Evolutionary conservation across 2,113 vertebrate genomes (phyloP).

Genomic region (Poecilia latipinna): DNA sequence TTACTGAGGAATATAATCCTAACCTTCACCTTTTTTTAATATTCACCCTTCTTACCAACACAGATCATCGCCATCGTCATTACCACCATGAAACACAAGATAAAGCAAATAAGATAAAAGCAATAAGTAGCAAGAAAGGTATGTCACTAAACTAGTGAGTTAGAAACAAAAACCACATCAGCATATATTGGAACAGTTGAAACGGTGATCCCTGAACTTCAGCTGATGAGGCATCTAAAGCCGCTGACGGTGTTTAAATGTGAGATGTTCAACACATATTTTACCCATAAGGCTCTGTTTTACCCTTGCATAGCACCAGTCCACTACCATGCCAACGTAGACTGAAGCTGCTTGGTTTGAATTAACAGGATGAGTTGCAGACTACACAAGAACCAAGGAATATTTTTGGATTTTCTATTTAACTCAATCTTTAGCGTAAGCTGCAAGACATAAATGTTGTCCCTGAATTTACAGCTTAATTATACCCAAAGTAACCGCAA

Average conservation of each 20-base stretch:
- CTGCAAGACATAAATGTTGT: too few species aligned
- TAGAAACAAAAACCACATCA: background rate
- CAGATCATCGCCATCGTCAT: too few species aligned
- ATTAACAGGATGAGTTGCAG: background rate
- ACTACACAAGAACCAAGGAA: background rate
- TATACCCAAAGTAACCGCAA: background rate
- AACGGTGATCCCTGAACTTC: background rate
- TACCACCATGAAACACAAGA: too few species aligned
- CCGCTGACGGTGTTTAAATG: background rate
- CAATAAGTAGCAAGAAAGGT: too few species aligned
- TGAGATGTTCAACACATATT: background rate
- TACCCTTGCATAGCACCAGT: background rate
- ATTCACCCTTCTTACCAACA: too few species aligned
- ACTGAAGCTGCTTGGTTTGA: background rate
- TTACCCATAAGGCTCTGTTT: background rate
- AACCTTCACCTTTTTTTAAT: too few species aligned
- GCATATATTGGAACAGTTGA: background rate
- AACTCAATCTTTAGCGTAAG: background rate
- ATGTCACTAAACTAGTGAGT: too few species aligned
- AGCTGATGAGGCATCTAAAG: background rate
- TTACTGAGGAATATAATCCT: too few species aligned
- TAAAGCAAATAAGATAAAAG: too few species aligned
- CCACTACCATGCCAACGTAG: background rate
- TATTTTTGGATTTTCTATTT: background rate
- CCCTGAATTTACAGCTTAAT: background rate